Evolutionary conservation across 2,113 vertebrate genomes (phyloP).

Genomic region (Tonatia bakeri): DNA sequence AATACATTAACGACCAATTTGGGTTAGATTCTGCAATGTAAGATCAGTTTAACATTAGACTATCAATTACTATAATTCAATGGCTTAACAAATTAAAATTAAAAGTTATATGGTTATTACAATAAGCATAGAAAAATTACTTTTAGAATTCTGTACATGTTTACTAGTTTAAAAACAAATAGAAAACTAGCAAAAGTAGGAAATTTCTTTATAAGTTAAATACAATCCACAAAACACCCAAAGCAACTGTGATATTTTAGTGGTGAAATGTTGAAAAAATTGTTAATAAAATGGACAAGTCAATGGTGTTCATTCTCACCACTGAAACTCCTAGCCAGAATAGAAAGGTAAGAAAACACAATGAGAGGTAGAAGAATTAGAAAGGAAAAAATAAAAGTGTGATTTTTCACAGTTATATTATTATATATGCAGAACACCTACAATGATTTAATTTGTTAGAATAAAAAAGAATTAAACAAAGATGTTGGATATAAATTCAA

Average conservation of each 20-base stretch:
- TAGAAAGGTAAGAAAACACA: neutral
- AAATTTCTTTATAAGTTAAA: neutral
- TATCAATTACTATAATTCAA: neutral
- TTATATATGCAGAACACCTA: neutral
- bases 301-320: neutral
- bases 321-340: neutral
- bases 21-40: neutral
- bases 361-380: neutral
- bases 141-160: neutral
- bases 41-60: neutral
- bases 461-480: slow-evolving; percentile 27
- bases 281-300: neutral
- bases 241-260: neutral
- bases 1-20: neutral
- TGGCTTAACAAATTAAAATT: neutral
- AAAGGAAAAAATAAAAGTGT: neutral
- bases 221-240: neutral
- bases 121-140: neutral
- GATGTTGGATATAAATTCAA: neutral
- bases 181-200: neutral
- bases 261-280: neutral
- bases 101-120: neutral
- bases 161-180: neutral
- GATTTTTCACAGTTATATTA: neutral
- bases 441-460: neutral